Conservation (phyloP, 2,797 vertebrate genomes). For the Myioborus miniatus region DNA sequence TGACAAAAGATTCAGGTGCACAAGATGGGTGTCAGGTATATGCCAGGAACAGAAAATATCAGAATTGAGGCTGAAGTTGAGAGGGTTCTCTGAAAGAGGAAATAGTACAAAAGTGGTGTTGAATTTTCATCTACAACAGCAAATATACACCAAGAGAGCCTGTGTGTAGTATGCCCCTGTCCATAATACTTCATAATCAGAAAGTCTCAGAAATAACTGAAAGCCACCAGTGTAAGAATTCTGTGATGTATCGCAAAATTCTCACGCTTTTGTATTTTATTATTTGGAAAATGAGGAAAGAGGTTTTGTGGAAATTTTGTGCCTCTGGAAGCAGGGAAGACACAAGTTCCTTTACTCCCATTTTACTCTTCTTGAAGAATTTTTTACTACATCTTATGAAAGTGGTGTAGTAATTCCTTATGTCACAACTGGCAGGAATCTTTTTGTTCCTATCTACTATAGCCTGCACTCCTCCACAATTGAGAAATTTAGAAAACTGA, state of each 20-base stretch:
- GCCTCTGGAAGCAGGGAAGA: neutral
- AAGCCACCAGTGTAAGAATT: neutral
- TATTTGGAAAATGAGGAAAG: neutral
- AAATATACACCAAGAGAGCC: neutral
- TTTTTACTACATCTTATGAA: neutral
- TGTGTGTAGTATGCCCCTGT: neutral
- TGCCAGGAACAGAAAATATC: neutral
- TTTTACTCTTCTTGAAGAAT: neutral
- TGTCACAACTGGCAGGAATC: neutral
- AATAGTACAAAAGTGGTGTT: neutral
- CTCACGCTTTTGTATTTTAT: neutral
- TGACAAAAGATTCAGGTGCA: neutral
- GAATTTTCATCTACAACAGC: neutral
- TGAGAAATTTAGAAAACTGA: neutral
- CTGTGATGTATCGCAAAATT: neutral
- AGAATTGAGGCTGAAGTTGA: neutral
- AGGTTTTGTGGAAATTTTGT: neutral
- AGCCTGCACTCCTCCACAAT: accelerated
- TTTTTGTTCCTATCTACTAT: neutral
- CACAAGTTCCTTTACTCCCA: neutral
- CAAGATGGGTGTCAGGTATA: neutral
- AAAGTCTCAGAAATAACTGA: neutral
- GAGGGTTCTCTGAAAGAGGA: neutral
- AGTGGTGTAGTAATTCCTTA: neutral
- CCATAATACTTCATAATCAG: neutral